Evolutionary conservation across 2,888 invertebrate species (phyloP), one percentile per base, ranked within the genome.

Genomic region (Scrobipalpa costella): DNA sequence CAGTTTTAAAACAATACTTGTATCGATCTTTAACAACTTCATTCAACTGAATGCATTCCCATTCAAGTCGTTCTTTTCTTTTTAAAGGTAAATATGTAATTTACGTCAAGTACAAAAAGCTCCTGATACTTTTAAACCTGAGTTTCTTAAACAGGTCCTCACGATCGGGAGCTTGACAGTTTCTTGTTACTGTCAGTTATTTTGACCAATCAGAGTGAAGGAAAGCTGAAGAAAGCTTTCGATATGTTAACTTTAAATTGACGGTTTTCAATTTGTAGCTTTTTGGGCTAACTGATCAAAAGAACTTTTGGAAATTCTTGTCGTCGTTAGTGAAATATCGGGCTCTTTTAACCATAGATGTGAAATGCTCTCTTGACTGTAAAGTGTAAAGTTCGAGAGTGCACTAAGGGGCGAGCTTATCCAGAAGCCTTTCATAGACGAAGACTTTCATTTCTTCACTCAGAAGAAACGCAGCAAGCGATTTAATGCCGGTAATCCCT

Each of bases 211-310:
- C 50, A 52, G 50, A 9, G 44, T 13, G n/a, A 1, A n/a, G n/a
- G 44, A n/a, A 38, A 11, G 11, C 13, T n/a, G 44, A 13, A 19
- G 21, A 52, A 21, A 52, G 50, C 21, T 21, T 17, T 9, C 9
- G 50, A 50, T 11, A 50, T 50, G 50, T 50, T 50, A 21, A 21
- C 50, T 19, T 52, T 52, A 52, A 13, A 21, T 52, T 21, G 21
- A 21, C 50, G 13, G 13, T 21, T 52, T 21, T 52, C 44, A 44
- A 44, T 44, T 44, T 27, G 19, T n/a, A 1, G 40, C 11, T 40
- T 40, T 40, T 40, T 50, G 2, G 6, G 49, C n/a, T n/a, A 8
- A 6, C 17, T 49, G 2, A 7, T 49, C 15, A 19, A 15, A 19
- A 17, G 17, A 49, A 13, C 13, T 13, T 27, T 27, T 27, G 27